Percentiles rank a stretch among this genome's conserved stretches.
These are phyloP conservation scores for Silurus glanis DNA, from an alignment of 2,113 vertebrate species.

Conservation along the genomic window DNA sequence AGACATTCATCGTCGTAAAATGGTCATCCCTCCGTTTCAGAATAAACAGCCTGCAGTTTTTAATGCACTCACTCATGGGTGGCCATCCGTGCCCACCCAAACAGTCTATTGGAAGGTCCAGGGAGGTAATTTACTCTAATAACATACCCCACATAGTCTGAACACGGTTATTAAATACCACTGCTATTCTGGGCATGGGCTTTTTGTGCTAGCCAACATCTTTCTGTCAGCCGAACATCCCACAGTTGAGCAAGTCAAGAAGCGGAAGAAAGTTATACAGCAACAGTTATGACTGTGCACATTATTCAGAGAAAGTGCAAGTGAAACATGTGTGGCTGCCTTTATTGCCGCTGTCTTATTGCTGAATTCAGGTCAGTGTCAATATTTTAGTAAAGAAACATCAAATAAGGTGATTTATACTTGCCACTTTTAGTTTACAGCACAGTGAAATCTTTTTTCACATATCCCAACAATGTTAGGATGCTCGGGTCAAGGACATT, in stretches of 20 bases:
- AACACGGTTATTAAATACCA: constrained; percentile 66
- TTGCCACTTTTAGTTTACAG: too few relatives aligned
- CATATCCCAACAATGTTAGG: too few relatives aligned
- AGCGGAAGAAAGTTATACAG: constrained; percentile 31
- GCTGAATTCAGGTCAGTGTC: not conserved
- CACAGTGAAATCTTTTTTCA: too few relatives aligned
- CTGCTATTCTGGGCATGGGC: constrained; percentile 58
- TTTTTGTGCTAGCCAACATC: constrained; percentile 44
- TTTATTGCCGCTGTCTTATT: not conserved
- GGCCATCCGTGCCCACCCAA: constrained; percentile 66
- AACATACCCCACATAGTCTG: constrained; percentile 61
- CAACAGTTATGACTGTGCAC: constrained; percentile 30
- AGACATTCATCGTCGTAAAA: constrained; percentile 62
- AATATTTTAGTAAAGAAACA: not conserved
- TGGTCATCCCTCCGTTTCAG: constrained; percentile 64
- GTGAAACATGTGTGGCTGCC: constrained; percentile 4
- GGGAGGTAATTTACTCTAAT: constrained; percentile 67
- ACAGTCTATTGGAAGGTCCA: constrained; percentile 54
- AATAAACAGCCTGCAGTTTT: constrained; percentile 64
- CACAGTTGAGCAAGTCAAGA: constrained; percentile 35
- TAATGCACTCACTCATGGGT: constrained; percentile 63
- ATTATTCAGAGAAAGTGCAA: constrained; percentile 14
- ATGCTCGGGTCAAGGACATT: too few relatives aligned
- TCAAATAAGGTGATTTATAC: not conserved
- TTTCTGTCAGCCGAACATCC: constrained; percentile 44